phyloP scores from a whole-genome alignment of 2,797 vertebrate species.

The Malurus splendens region DNA sequence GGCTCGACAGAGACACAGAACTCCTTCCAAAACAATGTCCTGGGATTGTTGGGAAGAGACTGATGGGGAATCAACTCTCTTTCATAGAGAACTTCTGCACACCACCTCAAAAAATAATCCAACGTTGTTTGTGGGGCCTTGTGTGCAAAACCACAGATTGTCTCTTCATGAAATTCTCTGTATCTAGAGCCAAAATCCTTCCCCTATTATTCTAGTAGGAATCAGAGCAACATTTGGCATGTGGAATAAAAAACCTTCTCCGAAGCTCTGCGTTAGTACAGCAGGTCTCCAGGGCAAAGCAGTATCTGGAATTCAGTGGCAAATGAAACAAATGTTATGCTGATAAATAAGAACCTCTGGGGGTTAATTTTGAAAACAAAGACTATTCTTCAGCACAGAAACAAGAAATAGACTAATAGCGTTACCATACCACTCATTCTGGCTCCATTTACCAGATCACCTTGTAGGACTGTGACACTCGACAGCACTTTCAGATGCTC shows the following conservation, averaged over 20 bases:
- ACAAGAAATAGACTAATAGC: not conserved
- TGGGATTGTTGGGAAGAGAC: not conserved
- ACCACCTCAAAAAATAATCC: not conserved
- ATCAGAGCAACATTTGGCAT: not conserved
- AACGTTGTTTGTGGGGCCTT: not conserved
- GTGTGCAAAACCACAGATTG: not conserved
- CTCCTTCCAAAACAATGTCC: not conserved
- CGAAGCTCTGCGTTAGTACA: not conserved
- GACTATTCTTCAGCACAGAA: not conserved
- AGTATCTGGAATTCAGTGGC: not conserved
- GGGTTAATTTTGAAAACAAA: not conserved
- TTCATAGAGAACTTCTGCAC: not conserved
- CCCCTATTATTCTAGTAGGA: not conserved
- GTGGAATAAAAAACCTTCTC: not conserved
- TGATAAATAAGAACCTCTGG: not conserved
- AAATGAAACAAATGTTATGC: not conserved
- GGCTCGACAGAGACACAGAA: accelerated
- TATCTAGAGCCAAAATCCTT: not conserved
- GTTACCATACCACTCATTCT: not conserved
- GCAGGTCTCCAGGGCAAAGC: not conserved
- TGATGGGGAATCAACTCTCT: not conserved
- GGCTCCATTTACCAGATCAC: not conserved
- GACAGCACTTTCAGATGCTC: not conserved
- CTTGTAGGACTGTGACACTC: not conserved
- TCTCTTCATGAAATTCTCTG: not conserved